Evolutionary conservation across 2,888 invertebrate genomes (phyloP).

Genomic region (Pyrgus malvae): DNA sequence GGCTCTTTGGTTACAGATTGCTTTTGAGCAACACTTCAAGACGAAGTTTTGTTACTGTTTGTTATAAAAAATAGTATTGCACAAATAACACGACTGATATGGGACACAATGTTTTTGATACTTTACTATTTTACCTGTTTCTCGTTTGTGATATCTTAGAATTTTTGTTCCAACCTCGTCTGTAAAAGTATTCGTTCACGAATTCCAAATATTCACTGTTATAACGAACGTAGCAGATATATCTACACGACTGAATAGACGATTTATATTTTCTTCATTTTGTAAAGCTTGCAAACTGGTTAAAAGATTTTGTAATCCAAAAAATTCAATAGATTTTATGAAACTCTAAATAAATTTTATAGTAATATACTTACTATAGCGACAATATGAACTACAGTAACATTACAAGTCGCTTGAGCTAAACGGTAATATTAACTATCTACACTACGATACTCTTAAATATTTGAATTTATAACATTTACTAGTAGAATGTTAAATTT

Average conservation of each 20-base stretch:
- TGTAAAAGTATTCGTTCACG: conserved; percentile 60
- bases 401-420: conserved; percentile 16
- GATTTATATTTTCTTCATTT: conserved; percentile 6
- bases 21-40: conserved; percentile 82
- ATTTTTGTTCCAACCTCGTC: conserved; percentile 62
- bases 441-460: conserved; percentile 22
- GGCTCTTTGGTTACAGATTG: conserved; percentile 70
- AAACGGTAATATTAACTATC: conserved; percentile 15
- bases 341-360: conserved; percentile 12
- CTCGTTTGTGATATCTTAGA: conserved; percentile 59
- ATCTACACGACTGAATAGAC: conserved; percentile 22
- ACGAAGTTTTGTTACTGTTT: conserved; percentile 70
- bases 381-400: too few relatives aligned
- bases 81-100: conserved; percentile 79
- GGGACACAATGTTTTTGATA: conserved; percentile 81
- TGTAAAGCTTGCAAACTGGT: conserved; percentile 13
- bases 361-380: conserved; percentile 14
- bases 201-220: conserved; percentile 40
- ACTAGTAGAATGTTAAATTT: conserved; percentile 21
- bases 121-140: conserved; percentile 74
- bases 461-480: conserved; percentile 20
- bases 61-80: conserved; percentile 70
- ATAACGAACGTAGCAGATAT: not conserved
- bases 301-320: conserved; percentile 15
- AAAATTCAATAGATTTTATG: conserved; percentile 16